Conservation (phyloP, 2,797 vertebrate genomes). For the Semaprochilodus insignis region DNA sequence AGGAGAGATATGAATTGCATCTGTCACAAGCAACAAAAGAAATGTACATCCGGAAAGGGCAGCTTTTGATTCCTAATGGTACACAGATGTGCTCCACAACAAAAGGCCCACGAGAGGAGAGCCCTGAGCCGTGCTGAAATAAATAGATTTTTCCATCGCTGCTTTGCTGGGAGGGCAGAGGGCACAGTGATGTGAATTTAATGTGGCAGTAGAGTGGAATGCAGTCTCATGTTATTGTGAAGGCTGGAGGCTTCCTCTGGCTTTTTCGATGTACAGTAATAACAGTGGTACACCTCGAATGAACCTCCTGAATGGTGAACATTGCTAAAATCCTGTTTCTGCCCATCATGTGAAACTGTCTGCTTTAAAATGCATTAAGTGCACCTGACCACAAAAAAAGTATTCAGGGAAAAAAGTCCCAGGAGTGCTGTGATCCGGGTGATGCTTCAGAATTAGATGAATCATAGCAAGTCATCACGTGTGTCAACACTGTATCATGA, state of each 20-base stretch:
- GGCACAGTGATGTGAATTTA: constrained; percentile 52
- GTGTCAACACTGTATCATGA: too few relatives aligned
- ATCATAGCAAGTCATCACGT: too few relatives aligned
- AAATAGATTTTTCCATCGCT: constrained; percentile 54
- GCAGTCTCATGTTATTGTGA: constrained; percentile 42
- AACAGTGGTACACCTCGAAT: constrained; percentile 2
- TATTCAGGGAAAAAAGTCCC: too few relatives aligned
- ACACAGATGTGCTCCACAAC: constrained; percentile 44
- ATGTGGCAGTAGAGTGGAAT: constrained; percentile 53
- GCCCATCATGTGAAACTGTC: neutral
- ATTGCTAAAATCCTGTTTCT: neutral
- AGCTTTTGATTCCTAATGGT: constrained; percentile 54
- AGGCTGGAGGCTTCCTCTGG: constrained; percentile 16
- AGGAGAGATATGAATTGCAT: constrained; percentile 49
- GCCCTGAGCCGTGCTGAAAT: constrained; percentile 50
- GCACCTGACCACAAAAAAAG: too few relatives aligned
- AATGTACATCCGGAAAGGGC: constrained; percentile 45
- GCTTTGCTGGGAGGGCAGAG: constrained; percentile 47
- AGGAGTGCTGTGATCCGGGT: too few relatives aligned
- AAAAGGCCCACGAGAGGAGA: constrained; percentile 46
- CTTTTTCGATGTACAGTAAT: constrained; percentile 13
- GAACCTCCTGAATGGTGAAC: neutral
- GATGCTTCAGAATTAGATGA: too few relatives aligned
- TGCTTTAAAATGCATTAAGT: neutral
- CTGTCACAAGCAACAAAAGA: constrained; percentile 45